These are phyloP conservation scores for Spatulosminthurus flaviceps DNA, from an alignment of 2,888 invertebrate species.

Conservation along the genomic window DNA sequence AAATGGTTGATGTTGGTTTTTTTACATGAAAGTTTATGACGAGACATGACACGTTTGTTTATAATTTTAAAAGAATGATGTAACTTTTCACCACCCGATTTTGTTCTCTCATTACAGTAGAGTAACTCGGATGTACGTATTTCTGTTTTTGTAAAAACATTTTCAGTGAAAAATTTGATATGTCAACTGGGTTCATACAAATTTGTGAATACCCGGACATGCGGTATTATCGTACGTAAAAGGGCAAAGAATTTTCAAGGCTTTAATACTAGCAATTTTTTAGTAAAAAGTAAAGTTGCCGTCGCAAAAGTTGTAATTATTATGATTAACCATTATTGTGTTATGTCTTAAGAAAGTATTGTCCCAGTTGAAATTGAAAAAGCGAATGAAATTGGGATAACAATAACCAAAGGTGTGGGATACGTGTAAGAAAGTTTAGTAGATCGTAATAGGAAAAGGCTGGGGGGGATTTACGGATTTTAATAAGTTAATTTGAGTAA, in stretches of 20 bases:
- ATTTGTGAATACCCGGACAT: neutral
- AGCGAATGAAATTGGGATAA: neutral
- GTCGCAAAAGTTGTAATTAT: neutral
- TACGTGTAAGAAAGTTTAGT: slow-evolving; percentile 3
- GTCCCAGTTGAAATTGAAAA: slow-evolving; percentile 11
- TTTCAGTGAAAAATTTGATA: neutral
- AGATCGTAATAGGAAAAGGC: neutral
- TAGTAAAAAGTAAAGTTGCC: neutral
- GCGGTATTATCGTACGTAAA: neutral
- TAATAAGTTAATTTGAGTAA: slow-evolving; percentile 1
- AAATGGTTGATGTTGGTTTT: neutral
- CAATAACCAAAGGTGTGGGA: slow-evolving; percentile 9
- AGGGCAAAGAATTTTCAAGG: neutral
- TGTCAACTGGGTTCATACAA: neutral
- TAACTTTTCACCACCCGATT: slow-evolving; percentile 7
- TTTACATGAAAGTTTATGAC: slow-evolving; percentile 8
- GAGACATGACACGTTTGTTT: slow-evolving; percentile 21
- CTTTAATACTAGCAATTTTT: neutral
- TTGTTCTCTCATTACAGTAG: slow-evolving; percentile 3
- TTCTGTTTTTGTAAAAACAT: neutral
- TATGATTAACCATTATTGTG: neutral
- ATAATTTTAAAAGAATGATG: neutral
- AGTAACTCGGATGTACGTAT: neutral
- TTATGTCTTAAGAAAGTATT: neutral
- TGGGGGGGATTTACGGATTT: slow-evolving; percentile 6